phyloP scores from a whole-genome alignment of 2,797 vertebrate species.

The Galaxias olidus region DNA sequence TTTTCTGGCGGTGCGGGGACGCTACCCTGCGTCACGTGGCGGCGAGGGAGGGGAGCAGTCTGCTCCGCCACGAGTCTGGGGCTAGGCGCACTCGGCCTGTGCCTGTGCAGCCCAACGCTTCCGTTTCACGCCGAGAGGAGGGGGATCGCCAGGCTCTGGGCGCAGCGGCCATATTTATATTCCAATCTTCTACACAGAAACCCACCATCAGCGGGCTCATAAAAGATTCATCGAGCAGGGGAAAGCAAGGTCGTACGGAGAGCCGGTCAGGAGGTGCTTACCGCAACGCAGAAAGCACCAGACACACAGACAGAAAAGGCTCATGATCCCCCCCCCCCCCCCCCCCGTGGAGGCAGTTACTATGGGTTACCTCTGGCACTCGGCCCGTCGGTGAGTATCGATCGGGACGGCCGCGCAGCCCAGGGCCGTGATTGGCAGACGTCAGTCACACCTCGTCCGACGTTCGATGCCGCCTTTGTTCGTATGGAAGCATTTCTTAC shows the following conservation, averaged over 20 bases:
- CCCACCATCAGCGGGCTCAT: constrained; percentile 77
- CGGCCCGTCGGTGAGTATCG: constrained; percentile 25
- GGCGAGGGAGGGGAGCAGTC: too few relatives aligned
- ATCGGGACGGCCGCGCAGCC: constrained; percentile 35
- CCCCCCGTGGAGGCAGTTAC: constrained; percentile 46
- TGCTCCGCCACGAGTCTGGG: too few relatives aligned
- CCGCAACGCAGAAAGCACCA: constrained; percentile 57
- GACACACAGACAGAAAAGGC: constrained; percentile 38
- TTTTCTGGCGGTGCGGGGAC: constrained; percentile 37
- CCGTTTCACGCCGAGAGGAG: constrained; percentile 67
- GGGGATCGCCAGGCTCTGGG: constrained; percentile 52
- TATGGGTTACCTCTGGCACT: constrained; percentile 28
- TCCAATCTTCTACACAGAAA: constrained; percentile 81
- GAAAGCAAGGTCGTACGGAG: constrained; percentile 78
- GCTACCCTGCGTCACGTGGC: too few relatives aligned
- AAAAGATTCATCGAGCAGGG: constrained; percentile 79
- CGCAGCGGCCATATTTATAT: constrained; percentile 80
- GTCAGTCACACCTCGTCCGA: constrained; percentile 36
- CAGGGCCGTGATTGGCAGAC: constrained; percentile 39
- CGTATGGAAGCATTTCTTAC: constrained; percentile 32
- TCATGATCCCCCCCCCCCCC: too few relatives aligned
- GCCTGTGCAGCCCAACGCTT: constrained; percentile 60
- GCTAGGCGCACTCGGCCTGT: too few relatives aligned
- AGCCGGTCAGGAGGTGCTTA: constrained; percentile 70
- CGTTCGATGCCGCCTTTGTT: constrained; percentile 25